Percentiles rank a stretch among this genome's conserved stretches.
Conservation (phyloP, 1,140 invertebrate genomes). For the Ladona fulva region DNA sequence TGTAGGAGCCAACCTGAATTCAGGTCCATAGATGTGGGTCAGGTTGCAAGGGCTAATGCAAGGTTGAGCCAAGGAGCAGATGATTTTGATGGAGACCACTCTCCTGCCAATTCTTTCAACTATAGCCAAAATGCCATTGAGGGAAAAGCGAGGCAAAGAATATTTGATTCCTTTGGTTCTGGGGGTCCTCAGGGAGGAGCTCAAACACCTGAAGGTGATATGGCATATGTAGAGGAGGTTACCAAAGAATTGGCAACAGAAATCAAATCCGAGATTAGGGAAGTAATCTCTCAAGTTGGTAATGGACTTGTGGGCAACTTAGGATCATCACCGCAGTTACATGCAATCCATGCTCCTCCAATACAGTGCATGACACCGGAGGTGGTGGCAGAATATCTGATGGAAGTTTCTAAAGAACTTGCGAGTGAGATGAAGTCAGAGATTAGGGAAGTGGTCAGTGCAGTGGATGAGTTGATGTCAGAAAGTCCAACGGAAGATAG, state of each 20-base stretch:
- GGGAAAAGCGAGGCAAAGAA: not conserved
- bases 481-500: not conserved
- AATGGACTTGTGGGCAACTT: constrained; percentile 46
- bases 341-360: not conserved
- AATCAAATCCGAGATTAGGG: constrained; percentile 70
- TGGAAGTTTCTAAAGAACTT: constrained; percentile 66
- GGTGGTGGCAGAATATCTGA: constrained; percentile 62
- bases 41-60: not conserved
- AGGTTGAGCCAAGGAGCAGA: not conserved
- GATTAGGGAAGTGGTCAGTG: constrained; percentile 58
- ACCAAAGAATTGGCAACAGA: constrained; percentile 67
- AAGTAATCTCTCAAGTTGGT: constrained; percentile 66
- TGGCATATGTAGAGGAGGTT: constrained; percentile 63
- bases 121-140: not conserved
- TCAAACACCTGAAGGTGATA: constrained; percentile 41
- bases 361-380: constrained; percentile 28
- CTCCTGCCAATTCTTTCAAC: not conserved
- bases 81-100: not conserved
- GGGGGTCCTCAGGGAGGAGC: not conserved
- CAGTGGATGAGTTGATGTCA: constrained; percentile 53
- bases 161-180: not conserved
- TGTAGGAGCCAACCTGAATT: constrained; percentile 63
- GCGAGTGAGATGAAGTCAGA: constrained; percentile 68
- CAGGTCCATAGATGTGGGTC: not conserved
- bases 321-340: constrained; percentile 24